Conservation (phyloP, 2,888 invertebrate genomes). For the Punctoribates punctum region DNA sequence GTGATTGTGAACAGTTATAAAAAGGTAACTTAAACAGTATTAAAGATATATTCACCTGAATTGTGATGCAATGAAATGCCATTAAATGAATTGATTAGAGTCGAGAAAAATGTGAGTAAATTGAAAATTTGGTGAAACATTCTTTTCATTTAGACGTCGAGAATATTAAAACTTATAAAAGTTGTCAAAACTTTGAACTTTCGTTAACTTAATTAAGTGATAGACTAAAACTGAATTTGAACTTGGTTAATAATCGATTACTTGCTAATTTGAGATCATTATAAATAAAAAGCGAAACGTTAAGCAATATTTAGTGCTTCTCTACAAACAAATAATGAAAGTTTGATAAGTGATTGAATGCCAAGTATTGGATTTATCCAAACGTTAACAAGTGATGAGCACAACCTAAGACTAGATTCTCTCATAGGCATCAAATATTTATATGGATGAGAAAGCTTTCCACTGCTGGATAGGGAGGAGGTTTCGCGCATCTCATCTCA, state of each 20-base stretch:
- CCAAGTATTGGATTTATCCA: too few species aligned
- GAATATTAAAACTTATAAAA: not conserved
- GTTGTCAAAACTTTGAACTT: not conserved
- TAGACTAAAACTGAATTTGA: too few species aligned
- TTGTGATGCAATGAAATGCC: constrained; percentile 21
- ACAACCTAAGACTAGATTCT: not conserved
- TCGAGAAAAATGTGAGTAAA: constrained; percentile 15
- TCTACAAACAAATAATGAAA: too few species aligned
- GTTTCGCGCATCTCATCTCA: not conserved
- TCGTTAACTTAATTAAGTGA: not conserved
- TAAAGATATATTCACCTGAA: not conserved
- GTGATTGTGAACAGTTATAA: too few species aligned
- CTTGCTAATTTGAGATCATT: too few species aligned
- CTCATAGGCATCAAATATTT: not conserved
- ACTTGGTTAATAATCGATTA: too few species aligned
- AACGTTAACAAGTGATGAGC: not conserved
- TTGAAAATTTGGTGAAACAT: constrained; percentile 15
- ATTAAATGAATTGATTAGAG: constrained; percentile 14
- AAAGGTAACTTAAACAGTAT: too few species aligned
- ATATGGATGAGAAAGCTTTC: not conserved
- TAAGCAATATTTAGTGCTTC: too few species aligned
- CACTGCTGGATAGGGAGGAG: not conserved
- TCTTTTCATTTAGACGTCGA: not conserved
- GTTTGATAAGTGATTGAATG: too few species aligned
- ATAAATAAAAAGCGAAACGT: too few species aligned